Conservation (phyloP, 1,140 invertebrate genomes). For the Drosophila carrolli region DNA sequence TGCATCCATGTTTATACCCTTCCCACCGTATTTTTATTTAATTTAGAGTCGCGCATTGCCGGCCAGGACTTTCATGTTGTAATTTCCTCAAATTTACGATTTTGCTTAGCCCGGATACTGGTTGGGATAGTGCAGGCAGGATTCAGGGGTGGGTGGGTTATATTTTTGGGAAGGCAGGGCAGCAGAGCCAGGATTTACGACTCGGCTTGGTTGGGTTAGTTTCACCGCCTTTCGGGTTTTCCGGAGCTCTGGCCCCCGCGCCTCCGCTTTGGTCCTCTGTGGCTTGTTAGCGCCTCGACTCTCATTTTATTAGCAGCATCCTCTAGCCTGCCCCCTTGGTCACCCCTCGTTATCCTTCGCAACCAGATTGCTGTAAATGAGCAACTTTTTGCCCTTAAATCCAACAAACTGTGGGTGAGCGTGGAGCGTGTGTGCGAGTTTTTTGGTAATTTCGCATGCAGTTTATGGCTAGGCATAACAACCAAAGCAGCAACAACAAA, state of each 20-base stretch:
- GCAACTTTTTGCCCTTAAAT: slow-evolving; percentile 60
- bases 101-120: slow-evolving; percentile 59
- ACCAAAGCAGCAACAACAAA: slow-evolving; percentile 37
- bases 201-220: slow-evolving; percentile 57
- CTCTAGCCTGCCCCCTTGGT: background rate
- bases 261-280: slow-evolving; percentile 26
- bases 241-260: slow-evolving; percentile 9
- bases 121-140: slow-evolving; percentile 14
- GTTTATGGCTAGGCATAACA: slow-evolving; percentile 72
- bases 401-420: slow-evolving; percentile 15
- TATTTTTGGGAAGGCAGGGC: slow-evolving; percentile 31
- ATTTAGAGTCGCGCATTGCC: slow-evolving; percentile 69
- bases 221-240: slow-evolving; percentile 35
- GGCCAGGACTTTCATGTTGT: slow-evolving; percentile 72
- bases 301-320: slow-evolving; percentile 71
- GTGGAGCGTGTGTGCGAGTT: slow-evolving; percentile 37
- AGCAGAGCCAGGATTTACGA: slow-evolving; percentile 65
- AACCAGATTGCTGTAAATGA: slow-evolving; percentile 63
- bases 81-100: slow-evolving; percentile 79
- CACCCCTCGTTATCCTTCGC: slow-evolving; percentile 20
- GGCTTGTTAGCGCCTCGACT: slow-evolving; percentile 71
- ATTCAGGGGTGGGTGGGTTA: background rate
- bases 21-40: slow-evolving; percentile 68
- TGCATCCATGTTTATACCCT: slow-evolving; percentile 15
- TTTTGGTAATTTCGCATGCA: slow-evolving; percentile 79